Evolutionary conservation across 1,140 invertebrate genomes (phyloP).

Genomic region (Formica exsecta): DNA sequence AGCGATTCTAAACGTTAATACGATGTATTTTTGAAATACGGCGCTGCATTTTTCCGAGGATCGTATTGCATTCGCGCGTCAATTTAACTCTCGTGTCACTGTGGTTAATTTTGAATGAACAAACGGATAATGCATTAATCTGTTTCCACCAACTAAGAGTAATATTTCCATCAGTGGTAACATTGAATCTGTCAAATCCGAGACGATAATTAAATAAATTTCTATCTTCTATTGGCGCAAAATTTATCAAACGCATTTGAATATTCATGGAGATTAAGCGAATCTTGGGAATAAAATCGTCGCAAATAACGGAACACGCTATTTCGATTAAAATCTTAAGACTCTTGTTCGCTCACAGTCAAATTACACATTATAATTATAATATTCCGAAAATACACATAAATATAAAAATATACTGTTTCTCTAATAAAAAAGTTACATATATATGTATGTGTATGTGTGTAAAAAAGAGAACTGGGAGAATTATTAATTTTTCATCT

Average conservation of each 20-base stretch:
- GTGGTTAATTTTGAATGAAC: conserved; percentile 27
- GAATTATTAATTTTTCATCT: background rate
- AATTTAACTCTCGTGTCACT: conserved; percentile 9
- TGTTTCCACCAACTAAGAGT: background rate
- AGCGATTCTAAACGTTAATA: conserved; percentile 11
- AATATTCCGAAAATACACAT: background rate
- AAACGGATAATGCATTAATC: conserved; percentile 23
- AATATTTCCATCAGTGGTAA: conserved; percentile 23
- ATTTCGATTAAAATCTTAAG: background rate
- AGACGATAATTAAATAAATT: conserved; percentile 31
- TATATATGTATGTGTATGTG: too few species aligned
- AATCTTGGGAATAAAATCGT: background rate
- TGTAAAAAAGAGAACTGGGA: background rate
- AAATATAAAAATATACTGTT: background rate
- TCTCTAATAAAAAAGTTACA: background rate
- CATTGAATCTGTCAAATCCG: conserved; percentile 1
- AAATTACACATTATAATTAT: conserved; percentile 2
- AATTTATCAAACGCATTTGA: conserved; percentile 5
- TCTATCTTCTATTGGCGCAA: background rate
- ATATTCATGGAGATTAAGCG: background rate
- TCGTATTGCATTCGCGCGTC: conserved; percentile 16
- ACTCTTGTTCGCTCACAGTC: too few species aligned
- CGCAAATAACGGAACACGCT: background rate
- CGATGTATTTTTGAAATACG: conserved; percentile 24
- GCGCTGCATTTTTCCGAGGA: background rate